phyloP scores from a whole-genome alignment of 2,797 vertebrate genomes.

The Rhabdomys pumilio region DNA sequence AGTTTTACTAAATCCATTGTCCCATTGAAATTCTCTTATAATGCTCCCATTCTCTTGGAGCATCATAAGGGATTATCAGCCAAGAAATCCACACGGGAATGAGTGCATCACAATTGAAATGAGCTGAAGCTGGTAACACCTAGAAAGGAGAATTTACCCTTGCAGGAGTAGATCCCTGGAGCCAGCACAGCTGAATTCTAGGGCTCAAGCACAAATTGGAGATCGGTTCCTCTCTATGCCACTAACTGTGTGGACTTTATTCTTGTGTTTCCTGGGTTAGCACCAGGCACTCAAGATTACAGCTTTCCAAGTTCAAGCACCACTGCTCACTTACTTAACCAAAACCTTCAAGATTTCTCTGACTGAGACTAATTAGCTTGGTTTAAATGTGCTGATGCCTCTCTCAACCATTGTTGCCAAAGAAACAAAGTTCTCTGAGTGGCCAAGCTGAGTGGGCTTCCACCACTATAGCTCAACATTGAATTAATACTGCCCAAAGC shows the following conservation, averaged over 20 bases:
- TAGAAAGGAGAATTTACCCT: neutral
- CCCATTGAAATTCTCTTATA: neutral
- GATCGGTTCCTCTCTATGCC: neutral
- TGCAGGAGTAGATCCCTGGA: neutral
- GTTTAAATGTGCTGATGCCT: neutral
- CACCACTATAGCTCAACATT: neutral
- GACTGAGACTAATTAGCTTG: neutral
- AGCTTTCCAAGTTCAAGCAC: neutral
- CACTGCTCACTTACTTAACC: neutral
- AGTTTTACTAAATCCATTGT: slow-evolving; percentile 25
- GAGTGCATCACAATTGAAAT: neutral
- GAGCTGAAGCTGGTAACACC: neutral
- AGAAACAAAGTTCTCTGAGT: neutral
- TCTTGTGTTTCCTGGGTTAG: neutral
- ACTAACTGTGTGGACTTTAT: neutral
- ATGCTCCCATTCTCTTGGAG: neutral
- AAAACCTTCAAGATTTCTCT: neutral
- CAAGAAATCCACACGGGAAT: slow-evolving; percentile 31
- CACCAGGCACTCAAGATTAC: neutral
- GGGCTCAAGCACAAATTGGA: neutral
- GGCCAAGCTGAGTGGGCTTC: neutral
- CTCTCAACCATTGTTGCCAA: neutral
- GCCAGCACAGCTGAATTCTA: neutral
- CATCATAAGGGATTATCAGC: neutral
- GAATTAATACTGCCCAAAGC: neutral